Evolutionary conservation across 2,113 vertebrate genomes (phyloP), one percentile per base, ranked within the genome.

Genomic region (Elachura formosa): DNA sequence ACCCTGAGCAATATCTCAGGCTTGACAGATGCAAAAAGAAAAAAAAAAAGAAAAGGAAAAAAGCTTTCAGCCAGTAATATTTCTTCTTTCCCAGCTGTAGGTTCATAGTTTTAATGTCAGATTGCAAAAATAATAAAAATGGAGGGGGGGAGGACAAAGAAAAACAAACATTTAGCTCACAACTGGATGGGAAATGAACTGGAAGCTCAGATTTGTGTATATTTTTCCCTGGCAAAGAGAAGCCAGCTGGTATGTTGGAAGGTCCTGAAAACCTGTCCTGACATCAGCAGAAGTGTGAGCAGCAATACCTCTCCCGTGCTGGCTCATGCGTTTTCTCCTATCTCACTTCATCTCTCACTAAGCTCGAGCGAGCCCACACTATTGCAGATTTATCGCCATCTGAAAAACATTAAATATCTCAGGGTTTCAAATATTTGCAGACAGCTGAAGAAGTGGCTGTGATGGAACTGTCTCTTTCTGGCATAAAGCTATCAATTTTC

Each of bases 311-410:
- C 95, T 94, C 85, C 91, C 41, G 26, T 80, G 89, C 72, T 6
- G 74, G 85, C 91, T 95, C 93, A 95, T 96, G 96, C 0, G 3
- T 94, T 96, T 94, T 91, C 96, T 96, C 96, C 94, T 91, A 96
- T 97, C 96, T 94, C 96, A 96, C 96, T 96, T 97, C 96, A 97
- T 97, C 96, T 94, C 94, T 97, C 96, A 96, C 95, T 72, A 75
- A 95, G 96, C 96, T 82, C 64, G 3, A 94, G 92, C 2, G 2
- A 92, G 55, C 81, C 93, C 82, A 8, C 11, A 13, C 92, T 94
- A 90, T 69, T 93, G 93, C 89, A 78, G 96, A 97, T 96, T 96
- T 97, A 96, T 95, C 56, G 7, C 96, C 96, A 96, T 96, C 95
- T 97, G 96, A 97, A 97, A 97, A 95, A 95, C 93, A 96, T 96